Conservation (phyloP, 1,140 invertebrate species). For the Sitodiplosis mosellana region DNA sequence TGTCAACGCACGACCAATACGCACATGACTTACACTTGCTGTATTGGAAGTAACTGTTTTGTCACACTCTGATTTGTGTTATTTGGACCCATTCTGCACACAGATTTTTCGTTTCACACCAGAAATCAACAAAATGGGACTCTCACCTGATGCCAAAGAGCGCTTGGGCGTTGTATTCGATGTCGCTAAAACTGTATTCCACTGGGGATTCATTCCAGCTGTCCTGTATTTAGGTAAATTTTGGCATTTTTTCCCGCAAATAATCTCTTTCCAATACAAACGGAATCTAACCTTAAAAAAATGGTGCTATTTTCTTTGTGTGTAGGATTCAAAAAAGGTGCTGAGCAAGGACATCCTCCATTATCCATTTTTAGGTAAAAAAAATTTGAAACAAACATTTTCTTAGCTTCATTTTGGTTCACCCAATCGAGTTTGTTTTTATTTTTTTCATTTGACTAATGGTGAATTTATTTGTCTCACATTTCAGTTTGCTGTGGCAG, state of each 20-base stretch:
- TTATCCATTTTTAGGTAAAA: slow-evolving; percentile 33
- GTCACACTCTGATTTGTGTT: too few species aligned
- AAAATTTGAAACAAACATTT: slow-evolving; percentile 5
- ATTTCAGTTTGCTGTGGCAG: slow-evolving; percentile 30
- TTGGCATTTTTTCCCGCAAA: slow-evolving; percentile 3
- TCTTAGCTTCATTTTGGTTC: too few species aligned
- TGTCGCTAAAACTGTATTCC: slow-evolving; percentile 37
- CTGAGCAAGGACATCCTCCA: slow-evolving; percentile 40
- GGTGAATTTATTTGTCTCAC: slow-evolving; percentile 5
- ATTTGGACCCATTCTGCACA: too few species aligned
- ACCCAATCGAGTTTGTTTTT: too few species aligned
- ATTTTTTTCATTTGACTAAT: slow-evolving; percentile 2
- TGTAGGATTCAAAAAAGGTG: slow-evolving; percentile 38
- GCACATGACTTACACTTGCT: too few species aligned
- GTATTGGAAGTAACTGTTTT: too few species aligned
- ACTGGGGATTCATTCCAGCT: slow-evolving; percentile 48
- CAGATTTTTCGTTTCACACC: too few species aligned
- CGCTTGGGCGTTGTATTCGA: slow-evolving; percentile 37
- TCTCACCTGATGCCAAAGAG: slow-evolving; percentile 32
- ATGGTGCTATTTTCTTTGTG: slow-evolving; percentile 7
- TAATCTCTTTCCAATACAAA: neutral
- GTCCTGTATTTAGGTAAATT: slow-evolving; percentile 45
- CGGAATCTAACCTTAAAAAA: neutral
- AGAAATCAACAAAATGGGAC: slow-evolving; percentile 15
- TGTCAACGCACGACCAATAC: too few species aligned